These are phyloP conservation scores for Xerus rutilus DNA, from an alignment of 2,797 vertebrate genomes.

Conservation along the genomic window DNA sequence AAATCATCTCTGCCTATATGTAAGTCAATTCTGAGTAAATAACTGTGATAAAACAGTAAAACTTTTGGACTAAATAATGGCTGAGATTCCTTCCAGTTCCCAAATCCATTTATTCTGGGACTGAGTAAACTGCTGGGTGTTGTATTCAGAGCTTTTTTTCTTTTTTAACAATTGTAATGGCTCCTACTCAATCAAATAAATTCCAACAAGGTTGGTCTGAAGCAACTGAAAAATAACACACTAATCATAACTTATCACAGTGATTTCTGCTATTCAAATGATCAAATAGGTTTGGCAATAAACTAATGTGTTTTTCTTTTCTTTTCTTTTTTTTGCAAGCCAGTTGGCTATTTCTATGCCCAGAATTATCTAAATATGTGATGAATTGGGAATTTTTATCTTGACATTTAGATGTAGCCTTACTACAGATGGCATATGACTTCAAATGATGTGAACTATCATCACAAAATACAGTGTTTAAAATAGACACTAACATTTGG, in stretches of 20 bases:
- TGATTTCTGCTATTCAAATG: neutral
- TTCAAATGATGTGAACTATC: slow-evolving; percentile 54
- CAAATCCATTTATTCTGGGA: neutral
- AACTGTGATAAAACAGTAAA: neutral
- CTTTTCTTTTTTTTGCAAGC: neutral
- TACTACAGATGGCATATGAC: slow-evolving; percentile 22
- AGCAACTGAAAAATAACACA: neutral
- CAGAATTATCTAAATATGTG: slow-evolving; percentile 31
- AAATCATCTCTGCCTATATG: neutral
- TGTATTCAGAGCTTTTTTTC: neutral
- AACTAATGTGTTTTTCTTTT: neutral
- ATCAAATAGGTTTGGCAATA: slow-evolving; percentile 21
- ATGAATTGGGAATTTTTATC: slow-evolving; percentile 21
- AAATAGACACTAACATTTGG: slow-evolving; percentile 47
- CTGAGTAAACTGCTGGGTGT: neutral
- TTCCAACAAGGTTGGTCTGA: neutral
- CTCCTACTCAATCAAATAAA: neutral
- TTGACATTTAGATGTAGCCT: slow-evolving; percentile 51
- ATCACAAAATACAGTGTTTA: slow-evolving; percentile 52
- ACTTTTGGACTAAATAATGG: neutral
- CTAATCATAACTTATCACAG: neutral
- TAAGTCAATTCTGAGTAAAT: neutral
- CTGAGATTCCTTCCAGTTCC: neutral
- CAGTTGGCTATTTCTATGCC: slow-evolving; percentile 29
- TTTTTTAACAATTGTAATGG: neutral